phyloP scores from a whole-genome alignment of 2,113 vertebrate species.

The Oreochromis tanganicae region DNA sequence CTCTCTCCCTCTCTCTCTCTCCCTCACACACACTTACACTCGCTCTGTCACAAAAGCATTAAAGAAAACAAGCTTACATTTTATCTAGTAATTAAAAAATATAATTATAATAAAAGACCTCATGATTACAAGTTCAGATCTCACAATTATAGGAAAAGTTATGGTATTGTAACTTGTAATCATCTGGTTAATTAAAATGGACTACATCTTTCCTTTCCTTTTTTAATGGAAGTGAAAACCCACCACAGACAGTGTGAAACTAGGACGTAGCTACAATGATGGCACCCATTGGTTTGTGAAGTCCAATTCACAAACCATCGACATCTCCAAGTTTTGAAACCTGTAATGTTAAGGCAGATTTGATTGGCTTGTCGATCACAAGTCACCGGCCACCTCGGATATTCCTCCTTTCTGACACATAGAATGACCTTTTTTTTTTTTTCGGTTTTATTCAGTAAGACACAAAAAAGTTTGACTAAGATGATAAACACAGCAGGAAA shows the following conservation, averaged over 20 bases:
- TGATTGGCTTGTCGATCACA: background rate
- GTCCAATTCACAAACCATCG: background rate
- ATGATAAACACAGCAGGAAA: background rate
- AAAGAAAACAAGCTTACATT: background rate
- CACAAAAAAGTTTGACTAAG: background rate
- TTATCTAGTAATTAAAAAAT: background rate
- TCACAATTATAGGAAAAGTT: background rate
- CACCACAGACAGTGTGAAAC: background rate
- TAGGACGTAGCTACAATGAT: background rate
- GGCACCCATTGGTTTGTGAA: background rate
- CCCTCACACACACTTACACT: background rate
- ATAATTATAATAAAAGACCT: background rate
- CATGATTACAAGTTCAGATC: background rate
- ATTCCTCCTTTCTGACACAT: background rate
- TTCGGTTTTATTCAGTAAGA: background rate
- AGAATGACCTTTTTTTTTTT: background rate
- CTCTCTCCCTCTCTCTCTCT: background rate
- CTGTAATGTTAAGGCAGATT: background rate
- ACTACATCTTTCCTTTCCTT: background rate
- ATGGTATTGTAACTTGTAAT: background rate
- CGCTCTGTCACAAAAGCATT: background rate
- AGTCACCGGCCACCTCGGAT: background rate
- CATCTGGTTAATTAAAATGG: background rate
- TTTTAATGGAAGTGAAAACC: background rate
- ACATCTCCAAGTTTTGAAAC: background rate